Base-by-base conservation (phyloP, 2,113 vertebrate species). In the Chionis minor region DNA sequence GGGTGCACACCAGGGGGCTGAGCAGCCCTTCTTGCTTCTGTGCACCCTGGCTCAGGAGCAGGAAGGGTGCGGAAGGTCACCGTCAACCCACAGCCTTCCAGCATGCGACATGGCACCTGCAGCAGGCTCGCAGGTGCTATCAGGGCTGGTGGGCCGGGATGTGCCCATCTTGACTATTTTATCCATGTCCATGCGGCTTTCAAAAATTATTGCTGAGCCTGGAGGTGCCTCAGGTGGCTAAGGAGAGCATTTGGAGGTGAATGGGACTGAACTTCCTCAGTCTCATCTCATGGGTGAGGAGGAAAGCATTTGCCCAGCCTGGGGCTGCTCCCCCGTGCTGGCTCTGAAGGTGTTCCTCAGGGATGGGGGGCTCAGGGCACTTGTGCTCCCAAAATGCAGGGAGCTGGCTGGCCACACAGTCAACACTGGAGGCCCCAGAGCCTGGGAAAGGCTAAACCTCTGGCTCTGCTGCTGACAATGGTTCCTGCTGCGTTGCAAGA, bases 41-140 rank as follows among this genome's bases (percentile, higher is more conserved):
- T 11, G 54, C 2, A 2, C 35, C 20, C 40, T n/a, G 51, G n/a
- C 59, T 87, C 35, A 30, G 7, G 38, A 27, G 21, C 0, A 2
- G 81, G 35, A 42, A 63, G 33, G 33, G 18, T 45, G 58, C 38
- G 38, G 38, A 38, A 38, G 55, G 38, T 75, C 16, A 13, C 51
- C 8, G 2, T 74, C 65, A 54, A 27, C 47, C 24, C 0, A 4
- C 2, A 0, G n/a, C 38, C 47, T 38, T 30, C 22, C 1, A 0
- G 33, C 5, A 1, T 1, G 5, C 35, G 77, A 63, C 30, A 12
- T 1, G 12, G 35, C 21, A 17, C 26, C 52, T 52, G 8, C 22
- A 63, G 32, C 67, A 55, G 62, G 6, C n/a, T n/a, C 3, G 0
- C 32, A 4, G 5, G 44, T 38, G 49, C 63, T 83, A 1, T 5